Base-by-base conservation (phyloP, 2,888 invertebrate species). In the Drosophila recens region DNA sequence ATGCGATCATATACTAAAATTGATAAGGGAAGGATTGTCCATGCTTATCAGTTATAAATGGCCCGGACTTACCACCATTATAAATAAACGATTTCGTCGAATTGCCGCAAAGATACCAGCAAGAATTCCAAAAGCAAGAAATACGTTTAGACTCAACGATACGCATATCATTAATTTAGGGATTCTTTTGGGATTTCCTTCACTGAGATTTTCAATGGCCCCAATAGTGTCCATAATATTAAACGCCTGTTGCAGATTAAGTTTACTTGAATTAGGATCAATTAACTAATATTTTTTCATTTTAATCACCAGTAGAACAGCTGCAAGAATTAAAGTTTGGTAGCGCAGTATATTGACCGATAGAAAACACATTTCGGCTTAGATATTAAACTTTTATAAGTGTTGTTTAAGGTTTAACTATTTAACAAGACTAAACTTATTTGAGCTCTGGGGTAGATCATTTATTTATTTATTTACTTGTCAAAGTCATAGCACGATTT, bases 321-420 rank as follows among this genome's bases (percentile, higher is more conserved):
- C 6, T n/a, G 45, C n/a, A 11, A 45, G 15, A 23, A 43, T 0
- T 23, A 45, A 57, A 11, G 43, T 43, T n/a, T 23, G n/a, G 1
- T 23, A 6, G 5, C 43, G 42, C 0, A 54, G 20, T 9, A 54
- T 13, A 17, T 13, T 33, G 0, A 23, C 0, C 20, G 34, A 34
- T 27, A 45, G n/a, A 34, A 45, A 45, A 1, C 56, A 57, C 45
- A 45, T 57, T 34, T 56, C 1, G 5, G 17, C 9, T 43, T n/a
- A 1, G 10, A 23, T 11, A 45, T 34, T 33, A 2, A 34, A 10
- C 9, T 23, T 34, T 5, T 52, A 30, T 4, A 8, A 30, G 30
- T 30, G 30, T 8, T 17, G 6, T 36, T 36, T 13, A 33, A 17
- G 17, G 15, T 2, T 9, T 8, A n/a, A 13, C 6, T 30, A 30